Evolutionary conservation across 2,113 vertebrate genomes (phyloP).

Genomic region (Sebastes fasciatus): DNA sequence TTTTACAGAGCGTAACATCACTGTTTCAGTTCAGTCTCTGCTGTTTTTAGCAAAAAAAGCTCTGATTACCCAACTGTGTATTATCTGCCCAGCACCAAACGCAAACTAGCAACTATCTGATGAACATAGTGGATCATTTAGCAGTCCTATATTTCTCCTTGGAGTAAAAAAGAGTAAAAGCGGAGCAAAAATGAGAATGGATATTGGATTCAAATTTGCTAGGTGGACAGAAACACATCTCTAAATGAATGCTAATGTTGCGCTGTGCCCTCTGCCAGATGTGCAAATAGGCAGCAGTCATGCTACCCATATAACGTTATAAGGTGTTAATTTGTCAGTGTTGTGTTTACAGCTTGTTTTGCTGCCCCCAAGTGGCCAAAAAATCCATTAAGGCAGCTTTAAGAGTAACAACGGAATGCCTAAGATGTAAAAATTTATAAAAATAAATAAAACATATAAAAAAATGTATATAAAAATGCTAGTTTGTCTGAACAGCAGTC

Average conservation of each 20-base stretch:
- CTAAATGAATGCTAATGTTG: background rate
- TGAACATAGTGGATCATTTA: background rate
- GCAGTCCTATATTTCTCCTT: background rate
- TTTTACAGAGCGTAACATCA: background rate
- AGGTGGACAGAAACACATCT: background rate
- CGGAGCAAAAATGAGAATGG: background rate
- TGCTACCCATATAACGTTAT: background rate
- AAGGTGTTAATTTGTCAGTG: background rate
- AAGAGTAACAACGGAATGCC: background rate
- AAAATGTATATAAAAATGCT: background rate
- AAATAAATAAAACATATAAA: background rate
- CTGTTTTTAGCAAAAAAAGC: background rate
- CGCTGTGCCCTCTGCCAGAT: background rate
- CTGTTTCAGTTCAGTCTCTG: background rate
- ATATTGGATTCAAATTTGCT: background rate
- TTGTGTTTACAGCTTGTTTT: conserved; percentile 9
- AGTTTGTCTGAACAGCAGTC: background rate
- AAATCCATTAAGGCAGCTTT: background rate
- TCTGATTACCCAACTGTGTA: background rate
- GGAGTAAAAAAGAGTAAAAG: too few species aligned
- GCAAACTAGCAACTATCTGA: background rate
- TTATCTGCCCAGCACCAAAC: background rate
- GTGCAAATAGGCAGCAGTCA: background rate
- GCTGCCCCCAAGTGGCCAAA: conserved; percentile 10
- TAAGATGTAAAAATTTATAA: background rate